Conservation (phyloP, 2,797 vertebrate species). For the Microcaecilia unicolor region DNA sequence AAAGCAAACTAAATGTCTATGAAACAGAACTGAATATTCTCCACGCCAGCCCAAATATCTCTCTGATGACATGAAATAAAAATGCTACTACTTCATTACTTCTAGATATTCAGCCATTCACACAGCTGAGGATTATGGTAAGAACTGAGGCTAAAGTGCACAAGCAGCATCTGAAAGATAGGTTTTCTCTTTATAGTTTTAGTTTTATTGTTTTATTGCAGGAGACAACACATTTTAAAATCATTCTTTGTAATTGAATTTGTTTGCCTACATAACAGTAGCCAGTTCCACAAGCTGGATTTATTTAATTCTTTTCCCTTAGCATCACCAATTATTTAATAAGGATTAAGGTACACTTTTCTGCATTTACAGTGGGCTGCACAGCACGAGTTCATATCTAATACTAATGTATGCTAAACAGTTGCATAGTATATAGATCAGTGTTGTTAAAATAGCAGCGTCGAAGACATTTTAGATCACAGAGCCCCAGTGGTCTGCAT, state of each 20-base stretch:
- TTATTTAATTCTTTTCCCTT: constrained; percentile 22
- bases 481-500: constrained; percentile 32
- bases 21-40: no score
- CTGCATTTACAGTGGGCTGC: constrained; percentile 32
- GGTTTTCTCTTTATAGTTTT: constrained; percentile 5
- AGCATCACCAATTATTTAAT: constrained; percentile 19
- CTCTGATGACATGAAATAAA: no score
- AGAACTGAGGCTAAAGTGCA: no score
- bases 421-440: constrained; percentile 33
- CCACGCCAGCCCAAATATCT: no score
- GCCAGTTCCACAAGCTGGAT: constrained; percentile 12
- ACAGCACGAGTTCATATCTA: constrained; percentile 46
- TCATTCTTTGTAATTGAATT: constrained; percentile 8
- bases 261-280: constrained; percentile 14
- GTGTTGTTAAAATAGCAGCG: constrained; percentile 39
- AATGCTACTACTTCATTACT: no score
- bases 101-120: no score
- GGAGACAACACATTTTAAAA: constrained; percentile 9
- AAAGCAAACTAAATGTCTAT: no score
- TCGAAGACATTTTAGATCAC: constrained; percentile 43
- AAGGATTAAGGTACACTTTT: constrained; percentile 12
- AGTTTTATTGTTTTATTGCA: constrained; percentile 12
- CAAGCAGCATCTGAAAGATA: neutral
- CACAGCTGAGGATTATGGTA: no score
- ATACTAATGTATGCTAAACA: constrained; percentile 42